Evolutionary conservation across 2,888 invertebrate genomes (phyloP).

Genomic region (Meloe dianella): DNA sequence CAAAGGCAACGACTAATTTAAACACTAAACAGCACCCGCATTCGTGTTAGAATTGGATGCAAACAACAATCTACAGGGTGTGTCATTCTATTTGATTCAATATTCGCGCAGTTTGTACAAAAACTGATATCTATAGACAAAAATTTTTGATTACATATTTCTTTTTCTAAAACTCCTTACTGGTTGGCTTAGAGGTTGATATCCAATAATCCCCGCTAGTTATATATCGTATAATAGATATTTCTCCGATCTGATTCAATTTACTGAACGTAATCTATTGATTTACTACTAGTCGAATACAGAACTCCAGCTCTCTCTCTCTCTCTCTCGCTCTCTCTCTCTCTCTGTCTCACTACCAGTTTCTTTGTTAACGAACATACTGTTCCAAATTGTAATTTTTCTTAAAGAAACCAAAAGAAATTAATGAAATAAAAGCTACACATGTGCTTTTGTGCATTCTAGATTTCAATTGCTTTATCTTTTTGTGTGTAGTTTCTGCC

Average conservation of each 20-base stretch:
- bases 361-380: conserved; percentile 1
- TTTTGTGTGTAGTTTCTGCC: no score
- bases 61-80: not conserved
- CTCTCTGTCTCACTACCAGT: no score
- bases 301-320: no score
- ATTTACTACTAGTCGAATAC: not conserved
- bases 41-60: not conserved
- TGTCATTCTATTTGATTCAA: no score
- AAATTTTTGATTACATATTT: no score
- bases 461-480: no score
- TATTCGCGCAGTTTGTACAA: no score
- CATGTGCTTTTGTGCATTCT: no score
- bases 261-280: conserved; percentile 9
- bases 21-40: not conserved
- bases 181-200: not conserved
- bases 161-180: no score
- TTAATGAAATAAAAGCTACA: not conserved
- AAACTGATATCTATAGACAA: no score
- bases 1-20: not conserved
- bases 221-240: not conserved
- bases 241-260: conserved; percentile 1
- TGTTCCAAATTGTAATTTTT: not conserved
- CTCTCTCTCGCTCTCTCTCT: no score
- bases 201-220: not conserved
- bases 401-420: not conserved